Evolutionary conservation across 2,797 vertebrate genomes (phyloP).

Genomic region (Passerculus sandwichensis): DNA sequence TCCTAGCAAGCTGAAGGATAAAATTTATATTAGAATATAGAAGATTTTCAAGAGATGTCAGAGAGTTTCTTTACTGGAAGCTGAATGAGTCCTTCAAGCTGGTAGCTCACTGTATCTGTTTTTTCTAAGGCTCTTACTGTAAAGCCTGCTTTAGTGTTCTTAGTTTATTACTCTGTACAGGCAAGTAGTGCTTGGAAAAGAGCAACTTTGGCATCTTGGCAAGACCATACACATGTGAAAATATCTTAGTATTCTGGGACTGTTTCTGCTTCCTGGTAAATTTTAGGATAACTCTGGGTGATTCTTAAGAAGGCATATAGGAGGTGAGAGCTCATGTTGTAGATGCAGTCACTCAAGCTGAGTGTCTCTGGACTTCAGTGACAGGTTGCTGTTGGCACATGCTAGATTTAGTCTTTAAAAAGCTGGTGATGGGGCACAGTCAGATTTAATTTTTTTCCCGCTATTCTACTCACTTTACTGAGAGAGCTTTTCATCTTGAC

Average conservation of each 20-base stretch:
- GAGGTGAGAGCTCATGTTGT: neutral
- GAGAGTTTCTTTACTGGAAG: neutral
- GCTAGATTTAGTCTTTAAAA: slow-evolving; percentile 31
- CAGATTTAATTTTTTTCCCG: neutral
- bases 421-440: neutral
- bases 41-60: neutral
- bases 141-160: slow-evolving; percentile 26
- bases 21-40: neutral
- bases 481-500: neutral
- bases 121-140: slow-evolving; percentile 5
- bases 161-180: neutral
- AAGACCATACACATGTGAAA: neutral
- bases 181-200: neutral
- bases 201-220: neutral
- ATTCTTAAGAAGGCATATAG: neutral
- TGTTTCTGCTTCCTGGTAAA: neutral
- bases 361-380: slow-evolving; percentile 20
- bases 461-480: neutral
- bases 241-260: neutral
- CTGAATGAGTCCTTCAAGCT: neutral
- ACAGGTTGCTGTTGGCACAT: neutral
- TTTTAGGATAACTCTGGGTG: neutral
- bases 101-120: neutral
- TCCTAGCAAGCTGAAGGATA: neutral
- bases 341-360: neutral